A percentile compares a stretch with the other conserved stretches of the same genome.
These are phyloP conservation scores for Pipra filicauda DNA, from an alignment of 2,113 vertebrate species.

Conservation along the genomic window DNA sequence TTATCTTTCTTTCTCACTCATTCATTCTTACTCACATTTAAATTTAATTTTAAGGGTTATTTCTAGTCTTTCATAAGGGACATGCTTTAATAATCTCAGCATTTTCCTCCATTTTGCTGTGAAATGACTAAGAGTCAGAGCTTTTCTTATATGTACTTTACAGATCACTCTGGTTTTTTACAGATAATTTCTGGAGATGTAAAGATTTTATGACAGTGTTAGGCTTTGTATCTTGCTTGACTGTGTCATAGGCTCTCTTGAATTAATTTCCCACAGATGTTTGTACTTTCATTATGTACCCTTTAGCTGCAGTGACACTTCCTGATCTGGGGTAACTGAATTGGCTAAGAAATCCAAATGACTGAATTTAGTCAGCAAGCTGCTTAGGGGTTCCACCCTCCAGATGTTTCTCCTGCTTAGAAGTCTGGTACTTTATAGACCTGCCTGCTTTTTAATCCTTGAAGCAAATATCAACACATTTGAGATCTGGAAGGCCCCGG, in stretches of 20 bases:
- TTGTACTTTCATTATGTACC: slow-evolving; percentile 27
- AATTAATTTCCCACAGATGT: slow-evolving; percentile 30
- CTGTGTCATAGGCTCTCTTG: neutral
- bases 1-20: slow-evolving; percentile 77
- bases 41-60: slow-evolving; percentile 68
- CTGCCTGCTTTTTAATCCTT: slow-evolving; percentile 70
- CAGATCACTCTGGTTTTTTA: slow-evolving; percentile 20
- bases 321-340: slow-evolving; percentile 33
- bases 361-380: slow-evolving; percentile 30
- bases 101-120: slow-evolving; percentile 44
- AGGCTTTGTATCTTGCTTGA: slow-evolving; percentile 22
- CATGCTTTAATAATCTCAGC: slow-evolving; percentile 56
- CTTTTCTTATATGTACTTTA: slow-evolving; percentile 20
- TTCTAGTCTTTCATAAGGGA: slow-evolving; percentile 38
- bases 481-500: slow-evolving; percentile 57
- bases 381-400: slow-evolving; percentile 42
- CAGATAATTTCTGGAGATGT: slow-evolving; percentile 19
- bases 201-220: slow-evolving; percentile 16
- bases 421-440: slow-evolving; percentile 50
- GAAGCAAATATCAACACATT: slow-evolving; percentile 75
- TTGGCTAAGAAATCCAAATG: slow-evolving; percentile 62
- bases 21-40: slow-evolving; percentile 72
- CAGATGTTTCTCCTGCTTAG: slow-evolving; percentile 69
- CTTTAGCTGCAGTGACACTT: slow-evolving; percentile 42
- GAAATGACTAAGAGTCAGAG: slow-evolving; percentile 38